Conservation (phyloP, 1,140 invertebrate species). For the Drosophila mayri region DNA sequence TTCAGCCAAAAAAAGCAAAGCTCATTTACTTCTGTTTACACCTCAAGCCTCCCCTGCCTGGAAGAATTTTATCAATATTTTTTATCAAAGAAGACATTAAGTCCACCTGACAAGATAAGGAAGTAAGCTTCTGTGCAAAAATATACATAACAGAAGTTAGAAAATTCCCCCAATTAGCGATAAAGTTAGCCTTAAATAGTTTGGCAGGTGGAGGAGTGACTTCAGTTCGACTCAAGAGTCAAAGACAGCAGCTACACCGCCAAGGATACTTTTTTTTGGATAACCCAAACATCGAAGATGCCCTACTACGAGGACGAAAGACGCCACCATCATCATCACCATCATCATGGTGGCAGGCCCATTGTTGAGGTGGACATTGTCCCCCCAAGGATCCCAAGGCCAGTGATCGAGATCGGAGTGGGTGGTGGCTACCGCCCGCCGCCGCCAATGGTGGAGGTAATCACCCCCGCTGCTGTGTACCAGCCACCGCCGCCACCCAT, state of each 20-base stretch:
- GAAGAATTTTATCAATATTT: conserved; percentile 62
- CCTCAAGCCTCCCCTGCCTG: conserved; percentile 5
- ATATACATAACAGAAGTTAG: conserved; percentile 32
- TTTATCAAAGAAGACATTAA: conserved; percentile 66
- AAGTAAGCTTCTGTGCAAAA: conserved; percentile 49
- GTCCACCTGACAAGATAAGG: conserved; percentile 72
- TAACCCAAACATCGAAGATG: conserved; percentile 32
- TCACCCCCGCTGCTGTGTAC: conserved; percentile 65
- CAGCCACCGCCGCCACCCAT: conserved; percentile 66
- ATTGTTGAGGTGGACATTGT: conserved; percentile 74
- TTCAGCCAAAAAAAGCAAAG: conserved; percentile 11
- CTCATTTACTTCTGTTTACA: conserved; percentile 11
- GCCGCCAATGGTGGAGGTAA: conserved; percentile 55
- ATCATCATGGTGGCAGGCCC: conserved; percentile 60
- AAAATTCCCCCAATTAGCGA: conserved; percentile 43
- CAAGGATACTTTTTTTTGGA: conserved; percentile 16
- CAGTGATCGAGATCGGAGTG: conserved; percentile 66
- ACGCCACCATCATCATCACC: conserved; percentile 66
- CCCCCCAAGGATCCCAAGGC: conserved; percentile 64
- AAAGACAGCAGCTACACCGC: conserved; percentile 25
- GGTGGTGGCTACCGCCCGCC: conserved; percentile 58
- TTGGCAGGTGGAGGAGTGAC: conserved; percentile 17
- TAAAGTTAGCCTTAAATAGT: conserved; percentile 68
- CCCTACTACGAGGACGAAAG: conserved; percentile 73
- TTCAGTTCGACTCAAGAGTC: conserved; percentile 50